phyloP scores from a whole-genome alignment of 2,113 vertebrate species.

The Microcebus murinus region DNA sequence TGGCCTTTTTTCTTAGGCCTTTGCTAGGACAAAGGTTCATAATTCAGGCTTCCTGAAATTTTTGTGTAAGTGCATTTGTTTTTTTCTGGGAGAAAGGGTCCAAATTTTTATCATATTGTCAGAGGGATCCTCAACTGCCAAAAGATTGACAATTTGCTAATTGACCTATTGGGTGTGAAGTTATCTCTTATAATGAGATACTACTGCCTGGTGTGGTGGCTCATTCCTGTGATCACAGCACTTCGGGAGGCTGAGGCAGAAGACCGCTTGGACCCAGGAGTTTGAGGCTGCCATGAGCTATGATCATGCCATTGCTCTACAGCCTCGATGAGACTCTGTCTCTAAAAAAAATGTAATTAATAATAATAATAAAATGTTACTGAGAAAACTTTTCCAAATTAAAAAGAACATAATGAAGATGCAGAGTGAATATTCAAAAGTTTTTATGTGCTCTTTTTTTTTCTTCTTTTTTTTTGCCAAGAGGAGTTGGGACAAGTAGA shows the following conservation, averaged over 20 bases:
- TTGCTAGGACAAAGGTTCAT: background rate
- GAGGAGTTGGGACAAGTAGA: background rate
- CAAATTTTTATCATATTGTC: slow-evolving; percentile 1
- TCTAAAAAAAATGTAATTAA: too few relatives aligned
- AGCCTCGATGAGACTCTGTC: too few relatives aligned
- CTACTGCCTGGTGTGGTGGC: too few relatives aligned
- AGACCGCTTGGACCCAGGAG: too few relatives aligned
- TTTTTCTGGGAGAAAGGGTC: background rate
- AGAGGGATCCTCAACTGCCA: background rate
- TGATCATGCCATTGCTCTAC: too few relatives aligned
- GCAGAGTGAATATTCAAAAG: background rate
- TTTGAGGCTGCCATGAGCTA: too few relatives aligned
- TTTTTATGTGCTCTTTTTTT: background rate
- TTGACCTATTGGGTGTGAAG: background rate
- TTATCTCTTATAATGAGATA: background rate
- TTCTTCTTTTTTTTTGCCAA: background rate
- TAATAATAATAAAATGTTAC: background rate
- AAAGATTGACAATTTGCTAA: background rate
- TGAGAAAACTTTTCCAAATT: background rate
- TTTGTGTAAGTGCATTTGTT: background rate
- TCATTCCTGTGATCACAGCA: too few relatives aligned
- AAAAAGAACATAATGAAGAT: background rate
- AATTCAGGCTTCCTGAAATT: background rate
- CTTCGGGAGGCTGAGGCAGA: too few relatives aligned
- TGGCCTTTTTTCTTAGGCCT: background rate